phyloP scores from a whole-genome alignment of 1,140 invertebrate genomes.

The Drosophila saltans region DNA sequence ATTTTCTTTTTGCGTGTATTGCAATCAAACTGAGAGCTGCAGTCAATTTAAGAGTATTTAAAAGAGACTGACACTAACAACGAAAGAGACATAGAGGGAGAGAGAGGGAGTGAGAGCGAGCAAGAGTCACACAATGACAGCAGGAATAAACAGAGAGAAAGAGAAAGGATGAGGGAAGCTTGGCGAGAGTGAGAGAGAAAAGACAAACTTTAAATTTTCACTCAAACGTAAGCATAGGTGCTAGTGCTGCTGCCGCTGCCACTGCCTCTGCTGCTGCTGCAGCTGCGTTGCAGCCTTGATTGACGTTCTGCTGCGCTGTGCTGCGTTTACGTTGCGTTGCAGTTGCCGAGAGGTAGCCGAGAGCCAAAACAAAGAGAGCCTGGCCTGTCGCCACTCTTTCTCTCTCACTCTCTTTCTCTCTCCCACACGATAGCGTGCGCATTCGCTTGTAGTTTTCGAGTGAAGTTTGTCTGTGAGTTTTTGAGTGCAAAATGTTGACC shows the following conservation, averaged over 20 bases:
- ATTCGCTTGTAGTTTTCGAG: slow-evolving; percentile 5
- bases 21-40: not conserved
- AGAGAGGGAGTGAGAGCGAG: slow-evolving; percentile 18
- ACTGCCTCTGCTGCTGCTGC: not conserved
- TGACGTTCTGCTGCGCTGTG: not conserved
- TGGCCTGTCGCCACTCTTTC: not conserved
- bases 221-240: slow-evolving; percentile 4
- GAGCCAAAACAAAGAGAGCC: not conserved
- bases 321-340: slow-evolving; percentile 5
- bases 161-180: not conserved
- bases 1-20: not conserved
- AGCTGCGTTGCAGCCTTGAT: not conserved
- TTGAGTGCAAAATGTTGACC: slow-evolving; percentile 14
- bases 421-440: not conserved
- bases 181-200: not conserved
- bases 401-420: not conserved
- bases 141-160: slow-evolving; percentile 1
- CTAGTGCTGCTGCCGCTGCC: not conserved
- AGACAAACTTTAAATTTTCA: slow-evolving; percentile 3
- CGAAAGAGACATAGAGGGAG: not conserved
- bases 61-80: slow-evolving; percentile 16
- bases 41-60: slow-evolving; percentile 2
- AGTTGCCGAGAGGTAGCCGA: not conserved
- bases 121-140: not conserved
- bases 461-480: slow-evolving; percentile 2